A percentile compares a stretch with the other conserved stretches of the same genome.
phyloP scores from a whole-genome alignment of 2,888 invertebrate genomes.

The Steinernema carpocapsae region DNA sequence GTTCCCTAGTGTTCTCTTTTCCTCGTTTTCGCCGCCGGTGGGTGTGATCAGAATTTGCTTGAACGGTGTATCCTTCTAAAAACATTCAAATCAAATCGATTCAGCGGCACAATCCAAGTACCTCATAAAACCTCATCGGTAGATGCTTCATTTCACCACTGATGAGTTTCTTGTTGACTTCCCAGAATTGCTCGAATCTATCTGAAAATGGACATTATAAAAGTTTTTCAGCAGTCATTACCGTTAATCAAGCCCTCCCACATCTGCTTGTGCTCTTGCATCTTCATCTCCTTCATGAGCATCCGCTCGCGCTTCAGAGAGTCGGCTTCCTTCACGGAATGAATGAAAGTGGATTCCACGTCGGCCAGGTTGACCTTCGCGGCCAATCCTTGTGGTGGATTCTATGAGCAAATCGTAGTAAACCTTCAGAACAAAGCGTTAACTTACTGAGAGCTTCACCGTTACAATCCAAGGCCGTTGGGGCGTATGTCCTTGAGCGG shows the following conservation, averaged over 20 bases:
- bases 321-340: constrained; percentile 95
- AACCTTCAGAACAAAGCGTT: constrained; percentile 12
- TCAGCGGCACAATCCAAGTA: constrained; percentile 35
- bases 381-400: neutral
- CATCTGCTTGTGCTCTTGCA: constrained; percentile 92
- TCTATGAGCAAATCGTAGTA: neutral
- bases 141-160: constrained; percentile 84
- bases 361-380: neutral
- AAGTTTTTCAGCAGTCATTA: constrained; percentile 69
- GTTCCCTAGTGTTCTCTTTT: constrained; percentile 19
- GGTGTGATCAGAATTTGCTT: constrained; percentile 45
- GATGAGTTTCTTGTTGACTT: constrained; percentile 92
- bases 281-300: constrained; percentile 73
- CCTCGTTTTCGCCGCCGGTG: constrained; percentile 38
- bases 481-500: constrained; percentile 74
- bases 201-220: constrained; percentile 74
- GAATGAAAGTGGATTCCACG: constrained; percentile 65
- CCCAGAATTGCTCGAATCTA: constrained; percentile 99
- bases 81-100: too few species aligned
- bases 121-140: constrained; percentile 76
- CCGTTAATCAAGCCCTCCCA: constrained; percentile 93
- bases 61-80: constrained; percentile 71
- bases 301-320: constrained; percentile 86
- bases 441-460: constrained; percentile 79
- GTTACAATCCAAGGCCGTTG: constrained; percentile 87